Percentiles rank a stretch among this genome's conserved stretches.
phyloP scores from a whole-genome alignment of 1,140 invertebrate genomes.

The Trichonephila clavipes region DNA sequence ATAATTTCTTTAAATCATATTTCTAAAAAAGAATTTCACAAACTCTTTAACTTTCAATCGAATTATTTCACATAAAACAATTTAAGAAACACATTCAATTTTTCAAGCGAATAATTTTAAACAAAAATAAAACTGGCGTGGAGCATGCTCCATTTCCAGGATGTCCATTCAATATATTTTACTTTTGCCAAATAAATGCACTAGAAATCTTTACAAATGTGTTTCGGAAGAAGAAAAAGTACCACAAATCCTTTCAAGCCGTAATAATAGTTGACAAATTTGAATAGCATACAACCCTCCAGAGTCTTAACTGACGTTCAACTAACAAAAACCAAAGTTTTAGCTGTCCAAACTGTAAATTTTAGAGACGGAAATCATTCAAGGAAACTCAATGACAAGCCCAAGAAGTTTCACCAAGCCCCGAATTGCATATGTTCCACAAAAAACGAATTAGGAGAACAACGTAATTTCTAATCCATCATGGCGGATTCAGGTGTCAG shows the following conservation, averaged over 20 bases:
- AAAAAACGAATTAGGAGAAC: slow-evolving; percentile 58
- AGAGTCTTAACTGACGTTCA: not conserved
- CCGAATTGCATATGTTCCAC: slow-evolving; percentile 46
- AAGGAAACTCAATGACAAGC: not conserved
- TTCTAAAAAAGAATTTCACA: too few species aligned
- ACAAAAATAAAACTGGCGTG: too few species aligned
- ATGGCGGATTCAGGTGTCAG: slow-evolving; percentile 60
- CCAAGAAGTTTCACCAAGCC: not conserved
- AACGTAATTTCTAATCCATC: slow-evolving; percentile 58
- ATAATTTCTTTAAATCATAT: too few species aligned
- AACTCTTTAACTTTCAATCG: too few species aligned
- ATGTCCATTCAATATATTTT: too few species aligned
- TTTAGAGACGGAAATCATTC: not conserved
- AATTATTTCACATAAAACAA: too few species aligned
- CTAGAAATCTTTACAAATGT: too few species aligned
- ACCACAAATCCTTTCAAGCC: not conserved
- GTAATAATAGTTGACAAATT: not conserved
- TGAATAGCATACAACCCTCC: not conserved
- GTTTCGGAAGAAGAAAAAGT: not conserved
- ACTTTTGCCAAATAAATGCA: too few species aligned
- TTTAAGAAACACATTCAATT: too few species aligned
- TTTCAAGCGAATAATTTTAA: too few species aligned
- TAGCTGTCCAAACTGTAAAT: not conserved
- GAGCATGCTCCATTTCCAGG: too few species aligned
- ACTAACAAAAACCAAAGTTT: not conserved